Conservation (phyloP, 2,797 vertebrate genomes). For the Melanotaenia trifasciata region DNA sequence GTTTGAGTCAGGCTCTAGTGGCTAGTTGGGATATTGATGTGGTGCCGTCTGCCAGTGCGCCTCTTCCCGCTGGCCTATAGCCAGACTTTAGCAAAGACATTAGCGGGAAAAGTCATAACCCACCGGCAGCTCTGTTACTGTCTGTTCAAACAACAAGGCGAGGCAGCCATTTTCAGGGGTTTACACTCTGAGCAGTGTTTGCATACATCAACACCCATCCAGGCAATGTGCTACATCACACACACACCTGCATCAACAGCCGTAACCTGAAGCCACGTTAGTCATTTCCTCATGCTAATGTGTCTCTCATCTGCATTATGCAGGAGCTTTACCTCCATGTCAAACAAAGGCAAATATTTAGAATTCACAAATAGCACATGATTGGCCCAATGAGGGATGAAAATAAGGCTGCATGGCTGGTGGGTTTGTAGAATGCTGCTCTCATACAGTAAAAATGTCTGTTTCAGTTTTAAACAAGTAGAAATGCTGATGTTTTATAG, state of each 20-base stretch:
- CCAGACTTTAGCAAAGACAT: conserved; percentile 78
- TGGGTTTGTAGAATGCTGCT: conserved; percentile 6
- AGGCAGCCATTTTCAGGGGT: conserved; percentile 48
- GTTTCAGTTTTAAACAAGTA: neutral
- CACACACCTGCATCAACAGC: conserved; percentile 40
- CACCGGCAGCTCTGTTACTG: conserved; percentile 46
- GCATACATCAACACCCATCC: conserved; percentile 33
- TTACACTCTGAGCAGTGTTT: conserved; percentile 49
- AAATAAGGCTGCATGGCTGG: conserved; percentile 12
- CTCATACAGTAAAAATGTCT: neutral
- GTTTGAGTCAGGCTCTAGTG: conserved; percentile 75
- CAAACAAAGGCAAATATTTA: conserved; percentile 66
- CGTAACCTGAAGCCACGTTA: conserved; percentile 50
- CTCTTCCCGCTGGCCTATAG: conserved; percentile 71
- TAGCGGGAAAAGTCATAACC: conserved; percentile 75
- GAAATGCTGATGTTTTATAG: neutral
- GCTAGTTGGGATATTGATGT: conserved; percentile 84
- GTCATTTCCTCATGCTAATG: conserved; percentile 59
- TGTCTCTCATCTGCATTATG: conserved; percentile 53
- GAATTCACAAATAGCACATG: conserved; percentile 39
- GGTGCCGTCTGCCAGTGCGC: conserved; percentile 74
- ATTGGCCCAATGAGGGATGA: conserved; percentile 38
- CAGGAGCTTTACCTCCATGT: conserved; percentile 48
- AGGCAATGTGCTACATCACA: conserved; percentile 45
- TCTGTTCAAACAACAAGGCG: conserved; percentile 53